Conservation (phyloP, 2,888 invertebrate species). For the Keiferia lycopersicella region DNA sequence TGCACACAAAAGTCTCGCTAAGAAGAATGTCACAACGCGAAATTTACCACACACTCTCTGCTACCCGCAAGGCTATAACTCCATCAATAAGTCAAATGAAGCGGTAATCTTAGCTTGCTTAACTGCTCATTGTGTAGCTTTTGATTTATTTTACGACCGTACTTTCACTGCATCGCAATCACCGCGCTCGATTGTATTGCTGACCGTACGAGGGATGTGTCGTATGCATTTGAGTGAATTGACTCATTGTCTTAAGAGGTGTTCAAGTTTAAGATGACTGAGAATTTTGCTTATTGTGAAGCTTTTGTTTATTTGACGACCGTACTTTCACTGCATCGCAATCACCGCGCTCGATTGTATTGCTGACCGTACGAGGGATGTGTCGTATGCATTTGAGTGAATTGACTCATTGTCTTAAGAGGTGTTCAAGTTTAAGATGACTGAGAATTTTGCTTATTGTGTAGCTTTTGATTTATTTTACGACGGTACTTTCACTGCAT, state of each 20-base stretch:
- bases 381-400: neutral
- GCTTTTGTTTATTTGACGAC: constrained; percentile 67
- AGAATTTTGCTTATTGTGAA: constrained; percentile 66
- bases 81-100: constrained; percentile 65
- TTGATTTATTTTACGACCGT: constrained; percentile 69
- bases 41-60: constrained; percentile 38
- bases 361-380: constrained; percentile 38
- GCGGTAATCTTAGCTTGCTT: constrained; percentile 59
- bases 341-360: constrained; percentile 40
- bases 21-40: neutral
- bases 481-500: constrained; percentile 64
- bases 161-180: constrained; percentile 61
- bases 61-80: constrained; percentile 43
- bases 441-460: constrained; percentile 61
- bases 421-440: neutral
- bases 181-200: constrained; percentile 40
- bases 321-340: constrained; percentile 61
- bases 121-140: constrained; percentile 66
- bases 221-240: neutral
- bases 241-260: neutral
- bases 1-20: neutral
- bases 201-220: constrained; percentile 34
- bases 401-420: neutral
- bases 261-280: neutral
- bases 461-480: constrained; percentile 68